phyloP scores from a whole-genome alignment of 2,888 invertebrate species.

The Alentia gelatinosa region DNA sequence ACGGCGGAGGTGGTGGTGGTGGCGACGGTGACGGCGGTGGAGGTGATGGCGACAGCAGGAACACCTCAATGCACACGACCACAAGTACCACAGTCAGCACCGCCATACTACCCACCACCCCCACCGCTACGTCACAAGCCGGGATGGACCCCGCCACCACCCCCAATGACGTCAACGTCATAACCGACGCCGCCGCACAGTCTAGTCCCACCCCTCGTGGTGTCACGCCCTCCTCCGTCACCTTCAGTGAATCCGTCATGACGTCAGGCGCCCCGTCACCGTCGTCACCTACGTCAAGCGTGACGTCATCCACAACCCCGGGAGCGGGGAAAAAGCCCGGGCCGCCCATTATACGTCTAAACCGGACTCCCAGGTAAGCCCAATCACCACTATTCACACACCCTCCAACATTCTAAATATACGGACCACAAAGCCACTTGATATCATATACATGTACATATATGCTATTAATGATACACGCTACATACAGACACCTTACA shows the following conservation, averaged over 20 bases:
- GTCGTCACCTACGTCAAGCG: slow-evolving; percentile 39
- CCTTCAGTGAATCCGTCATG: not conserved
- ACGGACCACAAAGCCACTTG: too few species aligned
- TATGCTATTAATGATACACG: too few species aligned
- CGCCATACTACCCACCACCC: too few species aligned
- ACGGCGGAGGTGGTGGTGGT: not conserved
- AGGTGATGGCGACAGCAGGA: not conserved
- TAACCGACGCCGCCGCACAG: not conserved
- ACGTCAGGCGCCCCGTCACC: slow-evolving; percentile 21
- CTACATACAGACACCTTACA: too few species aligned
- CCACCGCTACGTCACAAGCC: not conserved
- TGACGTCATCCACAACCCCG: slow-evolving; percentile 7
- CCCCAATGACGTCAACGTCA: not conserved
- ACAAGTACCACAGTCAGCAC: not conserved
- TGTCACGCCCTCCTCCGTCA: slow-evolving; percentile 12
- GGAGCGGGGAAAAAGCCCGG: slow-evolving; percentile 15
- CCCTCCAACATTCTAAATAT: too few species aligned
- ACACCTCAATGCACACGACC: not conserved
- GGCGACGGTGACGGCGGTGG: not conserved
- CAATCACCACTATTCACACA: not conserved
- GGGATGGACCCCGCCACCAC: not conserved
- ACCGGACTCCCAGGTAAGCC: slow-evolving; percentile 51
- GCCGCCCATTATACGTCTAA: slow-evolving; percentile 49
- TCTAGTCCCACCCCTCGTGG: not conserved
- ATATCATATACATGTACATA: too few species aligned